Conservation (phyloP, 2,113 vertebrate species). For the Sapayoa aenigma region DNA sequence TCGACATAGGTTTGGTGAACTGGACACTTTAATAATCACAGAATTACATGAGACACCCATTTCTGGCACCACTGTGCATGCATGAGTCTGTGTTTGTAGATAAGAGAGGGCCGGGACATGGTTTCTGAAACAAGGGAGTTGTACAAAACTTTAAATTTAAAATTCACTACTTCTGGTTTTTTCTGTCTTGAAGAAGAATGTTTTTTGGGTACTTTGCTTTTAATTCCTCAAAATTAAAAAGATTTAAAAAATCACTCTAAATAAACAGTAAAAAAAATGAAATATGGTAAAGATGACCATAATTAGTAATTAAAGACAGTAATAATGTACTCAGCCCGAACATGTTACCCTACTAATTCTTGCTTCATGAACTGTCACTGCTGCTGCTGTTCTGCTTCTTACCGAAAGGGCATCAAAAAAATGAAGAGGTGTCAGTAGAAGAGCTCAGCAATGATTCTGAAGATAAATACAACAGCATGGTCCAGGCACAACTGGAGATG, state of each 20-base stretch:
- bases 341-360: neutral
- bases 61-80: neutral
- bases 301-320: neutral
- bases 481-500: neutral
- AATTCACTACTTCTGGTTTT: neutral
- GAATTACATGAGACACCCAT: neutral
- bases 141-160: neutral
- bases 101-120: neutral
- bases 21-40: neutral
- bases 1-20: neutral
- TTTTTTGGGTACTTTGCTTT: neutral
- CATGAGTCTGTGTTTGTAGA: neutral
- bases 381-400: neutral
- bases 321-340: neutral
- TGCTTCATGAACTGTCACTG: neutral
- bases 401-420: neutral
- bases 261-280: neutral
- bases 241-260: neutral
- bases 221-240: neutral
- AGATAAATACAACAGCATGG: neutral
- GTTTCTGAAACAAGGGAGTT: neutral
- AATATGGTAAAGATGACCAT: too few species aligned
- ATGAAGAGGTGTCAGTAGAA: neutral
- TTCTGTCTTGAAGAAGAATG: neutral
- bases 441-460: neutral